Evolutionary conservation across 2,797 vertebrate species (phyloP).

Genomic region (Trachops cirrhosus): DNA sequence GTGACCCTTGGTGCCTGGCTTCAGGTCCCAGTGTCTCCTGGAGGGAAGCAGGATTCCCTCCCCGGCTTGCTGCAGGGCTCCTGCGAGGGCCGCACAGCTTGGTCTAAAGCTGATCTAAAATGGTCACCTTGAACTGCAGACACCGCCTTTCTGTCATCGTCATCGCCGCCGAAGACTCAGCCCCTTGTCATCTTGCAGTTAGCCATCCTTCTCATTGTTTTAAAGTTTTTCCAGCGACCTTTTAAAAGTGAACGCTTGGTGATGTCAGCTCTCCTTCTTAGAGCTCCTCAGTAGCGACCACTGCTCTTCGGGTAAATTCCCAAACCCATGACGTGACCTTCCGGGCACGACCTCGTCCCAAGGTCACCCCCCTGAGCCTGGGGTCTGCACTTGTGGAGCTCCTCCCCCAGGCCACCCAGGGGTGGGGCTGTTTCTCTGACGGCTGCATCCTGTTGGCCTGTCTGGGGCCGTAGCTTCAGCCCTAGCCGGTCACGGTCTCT

Average conservation of each 20-base stretch:
- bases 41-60: neutral
- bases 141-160: neutral
- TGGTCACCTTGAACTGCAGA: neutral
- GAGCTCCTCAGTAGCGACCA: neutral
- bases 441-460: neutral
- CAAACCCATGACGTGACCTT: accelerated
- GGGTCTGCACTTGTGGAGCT: neutral
- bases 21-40: neutral
- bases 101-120: neutral
- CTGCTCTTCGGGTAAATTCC: neutral
- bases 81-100: neutral
- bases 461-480: neutral
- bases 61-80: neutral
- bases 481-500: neutral
- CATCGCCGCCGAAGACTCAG: accelerated
- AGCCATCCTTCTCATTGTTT: neutral
- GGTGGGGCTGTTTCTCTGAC: neutral
- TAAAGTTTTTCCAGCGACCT: neutral
- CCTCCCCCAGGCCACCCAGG: neutral
- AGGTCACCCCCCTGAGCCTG: neutral
- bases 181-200: neutral
- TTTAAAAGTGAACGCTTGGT: neutral
- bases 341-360: neutral
- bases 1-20: neutral
- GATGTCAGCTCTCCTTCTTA: neutral